phyloP scores from a whole-genome alignment of 1,140 invertebrate species.

The Maniola jurtina region DNA sequence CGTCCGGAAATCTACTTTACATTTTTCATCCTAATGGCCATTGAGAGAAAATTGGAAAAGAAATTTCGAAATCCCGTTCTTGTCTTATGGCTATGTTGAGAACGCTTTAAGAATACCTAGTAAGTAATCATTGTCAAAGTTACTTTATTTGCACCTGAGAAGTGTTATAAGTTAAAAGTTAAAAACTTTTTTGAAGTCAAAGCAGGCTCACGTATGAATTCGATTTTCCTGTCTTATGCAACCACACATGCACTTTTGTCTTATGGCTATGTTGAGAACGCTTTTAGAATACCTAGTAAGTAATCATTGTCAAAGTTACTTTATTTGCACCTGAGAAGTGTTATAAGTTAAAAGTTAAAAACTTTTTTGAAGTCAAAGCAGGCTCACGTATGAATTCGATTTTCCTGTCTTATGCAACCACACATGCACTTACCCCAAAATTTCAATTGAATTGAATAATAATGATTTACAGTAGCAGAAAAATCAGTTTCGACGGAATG shows the following conservation, averaged over 20 bases:
- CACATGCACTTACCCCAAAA: too few species aligned
- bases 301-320: not conserved
- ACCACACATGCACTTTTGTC: too few species aligned
- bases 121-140: not conserved
- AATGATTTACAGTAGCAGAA: too few species aligned
- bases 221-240: too few species aligned
- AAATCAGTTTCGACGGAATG: too few species aligned
- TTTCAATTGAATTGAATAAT: too few species aligned
- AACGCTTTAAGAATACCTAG: slow-evolving; percentile 7
- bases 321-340: not conserved
- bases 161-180: not conserved
- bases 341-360: too few species aligned
- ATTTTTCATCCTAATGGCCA: slow-evolving; percentile 71
- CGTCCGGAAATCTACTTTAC: slow-evolving; percentile 61
- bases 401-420: too few species aligned
- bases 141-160: not conserved
- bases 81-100: slow-evolving; percentile 18
- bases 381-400: too few species aligned
- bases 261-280: slow-evolving; percentile 16
- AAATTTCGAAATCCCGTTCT: slow-evolving; percentile 60
- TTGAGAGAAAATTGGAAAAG: slow-evolving; percentile 71
- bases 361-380: too few species aligned
- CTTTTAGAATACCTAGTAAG: slow-evolving; percentile 7
- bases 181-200: too few species aligned
- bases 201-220: too few species aligned